Evolutionary conservation across 2,888 invertebrate species (phyloP), one percentile per base, ranked within the genome.

Genomic region (Tryphoninae sp.): DNA sequence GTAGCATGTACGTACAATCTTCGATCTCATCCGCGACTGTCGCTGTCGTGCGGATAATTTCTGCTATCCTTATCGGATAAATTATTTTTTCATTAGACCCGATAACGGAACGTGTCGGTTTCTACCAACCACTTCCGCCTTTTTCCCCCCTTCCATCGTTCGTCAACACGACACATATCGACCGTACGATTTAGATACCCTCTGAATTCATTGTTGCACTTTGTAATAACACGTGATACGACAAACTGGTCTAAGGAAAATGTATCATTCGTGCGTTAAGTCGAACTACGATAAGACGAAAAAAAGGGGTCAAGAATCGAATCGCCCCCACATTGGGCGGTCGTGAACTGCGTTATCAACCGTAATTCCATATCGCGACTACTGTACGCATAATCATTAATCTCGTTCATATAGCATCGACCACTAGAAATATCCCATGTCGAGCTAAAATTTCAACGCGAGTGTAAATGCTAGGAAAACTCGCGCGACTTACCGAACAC

Each of bases 291-390:
- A 33, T 6, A 1, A 6, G 6, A 33, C 33, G 33, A 33, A 6
- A 33, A 33, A 0, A 6, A 33, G 6, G 6, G 33, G 33, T 33
- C 33, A 33, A 33, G 33, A 33, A 33, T 4, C 33, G 6, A 33
- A 33, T 33, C 33, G 49, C 13, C 49, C 49, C 49, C 19, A 8
- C 65, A 26, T 55, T 71, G 69, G 64, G 67, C 71, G 64, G 64
- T 80, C 80, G 65, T 80, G 75, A 80, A 75, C 75, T 75, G 80
- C 33, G 71, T 80, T 80, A 80, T 75, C 75, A 80, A 59, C 75
- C 13, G 69, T 13, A 80, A 75, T 65, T 71, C 69, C 75, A 71
- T 59, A 80, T 80, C 64, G 33, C 71, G 40, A 68, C 62, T 58
- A 2, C 3, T 33, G 6, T 33, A 33, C 33, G 33, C 33, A 33